Conservation (phyloP, 2,888 invertebrate species). For the Sthenelais limicola region DNA sequence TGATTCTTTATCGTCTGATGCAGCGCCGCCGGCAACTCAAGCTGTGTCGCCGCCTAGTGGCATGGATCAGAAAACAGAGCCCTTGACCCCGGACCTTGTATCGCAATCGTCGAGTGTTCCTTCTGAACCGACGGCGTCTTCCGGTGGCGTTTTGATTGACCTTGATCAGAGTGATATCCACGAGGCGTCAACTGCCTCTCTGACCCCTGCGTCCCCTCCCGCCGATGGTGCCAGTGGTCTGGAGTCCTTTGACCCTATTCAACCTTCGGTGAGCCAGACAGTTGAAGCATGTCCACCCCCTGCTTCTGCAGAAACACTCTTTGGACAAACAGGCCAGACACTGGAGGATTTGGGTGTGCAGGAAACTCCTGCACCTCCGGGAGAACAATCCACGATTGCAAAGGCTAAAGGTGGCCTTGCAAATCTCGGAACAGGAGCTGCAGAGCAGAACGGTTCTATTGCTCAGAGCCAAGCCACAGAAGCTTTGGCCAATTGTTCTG, state of each 20-base stretch:
- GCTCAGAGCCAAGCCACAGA: not conserved
- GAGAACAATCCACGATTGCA: not conserved
- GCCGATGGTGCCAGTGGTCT: not conserved
- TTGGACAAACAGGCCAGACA: constrained; percentile 5
- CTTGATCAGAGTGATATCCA: constrained; percentile 8
- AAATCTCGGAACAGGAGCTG: not conserved
- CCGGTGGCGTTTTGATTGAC: constrained; percentile 18
- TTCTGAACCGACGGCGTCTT: constrained; percentile 10
- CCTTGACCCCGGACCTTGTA: constrained; percentile 11
- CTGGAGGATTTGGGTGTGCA: constrained; percentile 26
- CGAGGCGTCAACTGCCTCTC: constrained; percentile 15
- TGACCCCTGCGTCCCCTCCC: constrained; percentile 7
- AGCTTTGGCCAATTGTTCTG: not conserved
- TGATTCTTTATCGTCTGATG: no score
- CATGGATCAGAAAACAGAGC: not conserved
- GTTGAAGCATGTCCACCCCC: not conserved
- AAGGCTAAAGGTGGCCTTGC: no score
- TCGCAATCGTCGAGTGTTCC: constrained; percentile 9
- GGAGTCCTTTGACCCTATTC: no score
- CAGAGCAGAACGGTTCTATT: not conserved
- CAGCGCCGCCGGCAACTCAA: no score
- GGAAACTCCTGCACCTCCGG: constrained; percentile 8
- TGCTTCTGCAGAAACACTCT: not conserved
- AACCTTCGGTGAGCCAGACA: not conserved
- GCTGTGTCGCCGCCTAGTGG: not conserved